These are phyloP conservation scores for Tragelaphus strepsiceros DNA, from an alignment of 2,113 vertebrate genomes.

Conservation along the genomic window DNA sequence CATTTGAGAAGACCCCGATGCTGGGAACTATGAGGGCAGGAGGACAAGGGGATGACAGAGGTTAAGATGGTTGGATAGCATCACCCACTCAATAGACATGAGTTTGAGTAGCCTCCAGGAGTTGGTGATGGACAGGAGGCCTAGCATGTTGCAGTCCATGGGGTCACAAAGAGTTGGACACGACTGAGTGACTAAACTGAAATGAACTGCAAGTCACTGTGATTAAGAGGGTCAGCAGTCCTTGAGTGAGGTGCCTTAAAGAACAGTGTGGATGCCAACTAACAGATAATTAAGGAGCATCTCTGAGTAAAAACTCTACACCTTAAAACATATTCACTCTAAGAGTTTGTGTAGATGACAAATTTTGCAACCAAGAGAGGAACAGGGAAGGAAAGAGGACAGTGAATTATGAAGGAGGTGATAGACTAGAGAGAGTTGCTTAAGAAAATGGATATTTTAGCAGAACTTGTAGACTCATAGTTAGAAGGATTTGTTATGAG, in stretches of 20 bases:
- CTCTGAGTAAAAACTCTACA: not conserved
- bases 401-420: not conserved
- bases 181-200: not conserved
- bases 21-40: not conserved
- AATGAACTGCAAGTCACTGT: not conserved
- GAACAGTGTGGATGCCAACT: not conserved
- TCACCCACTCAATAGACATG: not conserved
- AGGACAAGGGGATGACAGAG: not conserved
- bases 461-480: not conserved
- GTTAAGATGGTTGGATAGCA: not conserved
- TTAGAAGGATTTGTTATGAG: not conserved
- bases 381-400: not conserved
- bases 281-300: not conserved
- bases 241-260: not conserved
- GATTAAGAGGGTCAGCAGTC: not conserved
- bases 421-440: not conserved
- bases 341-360: not conserved
- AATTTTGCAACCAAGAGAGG: not conserved
- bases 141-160: accelerated
- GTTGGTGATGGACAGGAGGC: not conserved
- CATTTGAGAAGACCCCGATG: not conserved
- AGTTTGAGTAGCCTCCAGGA: not conserved
- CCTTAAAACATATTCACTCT: not conserved
- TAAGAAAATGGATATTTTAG: not conserved
- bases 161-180: not conserved